Conservation (phyloP, 2,797 vertebrate species). For the Poecilia picta region DNA sequence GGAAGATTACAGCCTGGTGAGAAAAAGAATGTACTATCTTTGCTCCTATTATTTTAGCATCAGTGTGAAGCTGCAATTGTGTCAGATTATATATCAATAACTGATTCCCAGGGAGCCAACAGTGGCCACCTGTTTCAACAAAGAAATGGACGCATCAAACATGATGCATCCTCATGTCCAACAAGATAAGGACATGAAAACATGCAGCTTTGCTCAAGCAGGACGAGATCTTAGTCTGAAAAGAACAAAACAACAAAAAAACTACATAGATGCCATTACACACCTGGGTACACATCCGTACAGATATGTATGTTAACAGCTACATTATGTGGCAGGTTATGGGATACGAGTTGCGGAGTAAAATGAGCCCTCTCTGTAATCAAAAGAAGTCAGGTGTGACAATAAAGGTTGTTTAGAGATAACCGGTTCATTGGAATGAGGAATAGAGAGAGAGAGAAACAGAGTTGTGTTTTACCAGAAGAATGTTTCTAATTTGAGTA, state of each 20-base stretch:
- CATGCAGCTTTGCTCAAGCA: not conserved
- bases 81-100: not conserved
- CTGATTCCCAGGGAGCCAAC: conserved; percentile 14
- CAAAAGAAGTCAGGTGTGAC: conserved; percentile 75
- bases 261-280: conserved; percentile 5
- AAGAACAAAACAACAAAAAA: conserved; percentile 6
- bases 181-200: not conserved
- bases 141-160: conserved; percentile 11
- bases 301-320: conserved; percentile 3
- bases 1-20: not conserved
- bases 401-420: conserved; percentile 72
- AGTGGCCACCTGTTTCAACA: conserved; percentile 22
- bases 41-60: not conserved
- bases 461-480: conserved; percentile 38
- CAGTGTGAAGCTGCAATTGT: not conserved
- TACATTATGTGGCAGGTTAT: conserved; percentile 48
- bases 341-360: conserved; percentile 64
- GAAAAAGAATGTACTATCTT: not conserved
- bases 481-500: conserved; percentile 38
- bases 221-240: conserved; percentile 21
- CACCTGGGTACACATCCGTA: not conserved
- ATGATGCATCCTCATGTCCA: conserved; percentile 16
- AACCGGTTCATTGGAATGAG: conserved; percentile 62
- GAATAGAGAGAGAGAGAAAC: conserved; percentile 38
- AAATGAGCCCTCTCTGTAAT: conserved; percentile 77